phyloP scores from a whole-genome alignment of 1,140 invertebrate genomes.

The Ceratosolen solmsi region DNA sequence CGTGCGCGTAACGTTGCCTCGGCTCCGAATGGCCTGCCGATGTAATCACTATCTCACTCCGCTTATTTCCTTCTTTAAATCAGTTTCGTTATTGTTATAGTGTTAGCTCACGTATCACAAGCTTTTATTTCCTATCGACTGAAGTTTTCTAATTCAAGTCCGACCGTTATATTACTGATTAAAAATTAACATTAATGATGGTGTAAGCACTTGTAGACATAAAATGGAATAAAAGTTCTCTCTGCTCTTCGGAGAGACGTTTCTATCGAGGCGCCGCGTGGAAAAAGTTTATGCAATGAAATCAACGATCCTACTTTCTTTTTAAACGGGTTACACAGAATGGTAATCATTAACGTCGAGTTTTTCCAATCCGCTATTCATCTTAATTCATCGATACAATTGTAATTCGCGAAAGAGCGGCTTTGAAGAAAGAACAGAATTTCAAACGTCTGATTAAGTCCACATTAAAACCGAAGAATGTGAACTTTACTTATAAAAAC shows the following conservation, averaged over 20 bases:
- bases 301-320: constrained; percentile 16
- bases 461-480: no score
- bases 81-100: constrained; percentile 14
- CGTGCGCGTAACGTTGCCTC: no score
- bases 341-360: not conserved
- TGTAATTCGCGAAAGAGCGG: no score
- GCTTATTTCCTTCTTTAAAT: constrained; percentile 15
- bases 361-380: no score
- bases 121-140: not conserved
- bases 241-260: not conserved
- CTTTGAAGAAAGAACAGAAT: no score
- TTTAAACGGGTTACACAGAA: not conserved
- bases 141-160: constrained; percentile 5
- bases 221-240: not conserved
- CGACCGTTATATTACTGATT: not conserved
- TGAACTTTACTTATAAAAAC: no score
- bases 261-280: not conserved
- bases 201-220: not conserved
- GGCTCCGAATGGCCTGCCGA: not conserved
- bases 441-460: no score
- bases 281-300: not conserved
- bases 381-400: no score
- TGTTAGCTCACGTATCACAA: not conserved
- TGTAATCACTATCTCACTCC: not conserved
- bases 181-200: not conserved